Conservation (phyloP, 2,113 vertebrate species). For the Clarias magur region DNA sequence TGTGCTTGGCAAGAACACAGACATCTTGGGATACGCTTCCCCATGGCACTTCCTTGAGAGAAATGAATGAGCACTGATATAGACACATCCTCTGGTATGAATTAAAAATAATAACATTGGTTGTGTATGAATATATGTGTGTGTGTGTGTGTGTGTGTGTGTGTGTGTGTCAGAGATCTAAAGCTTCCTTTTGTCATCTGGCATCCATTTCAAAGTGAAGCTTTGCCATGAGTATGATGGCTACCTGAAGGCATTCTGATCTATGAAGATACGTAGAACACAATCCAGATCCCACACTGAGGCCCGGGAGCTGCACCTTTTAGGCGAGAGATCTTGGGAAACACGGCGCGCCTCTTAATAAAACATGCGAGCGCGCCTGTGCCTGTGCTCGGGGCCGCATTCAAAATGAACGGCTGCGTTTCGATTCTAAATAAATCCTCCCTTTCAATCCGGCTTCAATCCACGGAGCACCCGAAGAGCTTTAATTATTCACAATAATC, state of each 20-base stretch:
- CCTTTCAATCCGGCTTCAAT: slow-evolving; percentile 34
- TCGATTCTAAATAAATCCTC: slow-evolving; percentile 51
- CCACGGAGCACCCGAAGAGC: slow-evolving; percentile 45
- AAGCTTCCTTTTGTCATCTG: slow-evolving; percentile 20
- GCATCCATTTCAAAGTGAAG: slow-evolving; percentile 23
- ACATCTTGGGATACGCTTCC: neutral
- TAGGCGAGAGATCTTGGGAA: slow-evolving; percentile 45
- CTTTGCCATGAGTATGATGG: slow-evolving; percentile 16
- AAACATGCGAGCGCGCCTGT: slow-evolving; percentile 46
- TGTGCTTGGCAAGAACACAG: neutral
- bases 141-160: neutral
- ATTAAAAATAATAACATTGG: neutral
- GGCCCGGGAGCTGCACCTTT: slow-evolving; percentile 3
- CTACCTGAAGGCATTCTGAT: slow-evolving; percentile 27
- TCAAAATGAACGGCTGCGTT: slow-evolving; percentile 48
- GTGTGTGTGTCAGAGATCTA: slow-evolving; percentile 2
- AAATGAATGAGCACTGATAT: neutral
- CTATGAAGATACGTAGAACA: slow-evolving; percentile 26
- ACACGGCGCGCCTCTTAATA: slow-evolving; percentile 47
- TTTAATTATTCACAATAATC: slow-evolving; percentile 59
- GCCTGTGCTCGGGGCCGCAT: slow-evolving; percentile 49
- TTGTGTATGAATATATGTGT: neutral
- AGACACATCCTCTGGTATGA: neutral
- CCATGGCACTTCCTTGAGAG: neutral
- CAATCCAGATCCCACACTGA: slow-evolving; percentile 31